phyloP scores from a whole-genome alignment of 2,797 vertebrate genomes.

The Catharus ustulatus region DNA sequence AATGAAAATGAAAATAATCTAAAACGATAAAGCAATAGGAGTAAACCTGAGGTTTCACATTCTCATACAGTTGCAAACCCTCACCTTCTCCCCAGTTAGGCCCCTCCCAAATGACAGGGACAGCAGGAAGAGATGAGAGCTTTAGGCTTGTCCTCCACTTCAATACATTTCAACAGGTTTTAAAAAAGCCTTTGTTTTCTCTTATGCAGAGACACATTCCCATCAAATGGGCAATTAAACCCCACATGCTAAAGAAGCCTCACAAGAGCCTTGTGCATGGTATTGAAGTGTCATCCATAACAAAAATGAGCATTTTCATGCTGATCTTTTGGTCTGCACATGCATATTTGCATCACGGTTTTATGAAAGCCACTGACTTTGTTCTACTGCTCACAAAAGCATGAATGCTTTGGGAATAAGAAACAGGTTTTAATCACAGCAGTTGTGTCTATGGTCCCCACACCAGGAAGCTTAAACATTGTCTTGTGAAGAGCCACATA shows the following conservation, averaged over 20 bases:
- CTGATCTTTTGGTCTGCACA: background rate
- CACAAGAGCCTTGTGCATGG: background rate
- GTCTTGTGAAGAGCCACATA: background rate
- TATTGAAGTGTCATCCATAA: background rate
- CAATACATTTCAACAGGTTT: background rate
- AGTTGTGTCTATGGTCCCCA: too few species aligned
- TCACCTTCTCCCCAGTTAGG: background rate
- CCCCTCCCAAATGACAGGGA: background rate
- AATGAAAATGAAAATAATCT: accelerated
- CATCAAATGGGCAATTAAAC: background rate
- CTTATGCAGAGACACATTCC: background rate
- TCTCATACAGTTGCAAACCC: background rate
- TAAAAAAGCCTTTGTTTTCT: background rate
- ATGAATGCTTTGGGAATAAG: background rate
- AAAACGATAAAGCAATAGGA: background rate
- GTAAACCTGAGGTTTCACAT: background rate
- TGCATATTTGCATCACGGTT: background rate
- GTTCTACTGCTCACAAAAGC: background rate
- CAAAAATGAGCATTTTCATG: background rate
- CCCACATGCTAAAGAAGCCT: background rate
- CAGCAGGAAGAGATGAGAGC: background rate
- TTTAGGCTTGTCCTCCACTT: background rate
- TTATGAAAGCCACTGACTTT: background rate
- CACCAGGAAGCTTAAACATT: background rate
- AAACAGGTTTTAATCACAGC: background rate